Conservation (phyloP, 2,888 invertebrate species). For the Carcina quercana region DNA sequence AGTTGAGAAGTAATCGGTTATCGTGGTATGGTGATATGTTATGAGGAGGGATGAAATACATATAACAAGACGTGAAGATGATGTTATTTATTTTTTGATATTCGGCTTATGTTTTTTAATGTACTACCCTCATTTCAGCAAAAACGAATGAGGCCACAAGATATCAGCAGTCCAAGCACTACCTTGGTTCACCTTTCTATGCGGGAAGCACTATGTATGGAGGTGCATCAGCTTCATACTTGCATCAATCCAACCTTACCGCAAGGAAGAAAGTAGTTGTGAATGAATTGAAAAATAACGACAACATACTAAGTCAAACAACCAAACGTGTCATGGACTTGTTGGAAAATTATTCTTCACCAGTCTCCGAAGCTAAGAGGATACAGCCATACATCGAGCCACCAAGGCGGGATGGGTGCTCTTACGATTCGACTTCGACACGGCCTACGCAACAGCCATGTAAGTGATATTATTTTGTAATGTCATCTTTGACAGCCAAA, state of each 20-base stretch:
- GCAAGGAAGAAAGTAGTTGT: conserved; percentile 32
- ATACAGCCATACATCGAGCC: conserved; percentile 69
- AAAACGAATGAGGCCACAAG: conserved; percentile 45
- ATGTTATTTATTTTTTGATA: no score
- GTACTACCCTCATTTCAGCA: conserved; percentile 33
- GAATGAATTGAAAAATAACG: conserved; percentile 28
- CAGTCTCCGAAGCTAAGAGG: conserved; percentile 84
- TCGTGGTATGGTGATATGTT: no score
- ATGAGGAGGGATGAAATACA: no score
- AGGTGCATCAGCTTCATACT: conserved; percentile 78
- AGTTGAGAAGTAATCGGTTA: no score
- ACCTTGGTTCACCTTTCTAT: conserved; percentile 81
- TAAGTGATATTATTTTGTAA: no score
- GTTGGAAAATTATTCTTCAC: conserved; percentile 87
- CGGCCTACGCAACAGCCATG: no score
- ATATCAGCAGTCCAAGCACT: conserved; percentile 44
- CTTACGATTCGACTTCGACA: no score
- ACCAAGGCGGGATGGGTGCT: conserved; percentile 16
- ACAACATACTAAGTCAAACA: conserved; percentile 77
- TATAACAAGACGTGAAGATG: no score
- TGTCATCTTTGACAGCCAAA: no score
- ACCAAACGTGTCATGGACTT: conserved; percentile 86
- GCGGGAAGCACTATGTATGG: conserved; percentile 84
- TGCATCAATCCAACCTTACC: conserved; percentile 48
- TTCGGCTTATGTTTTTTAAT: no score